These are phyloP conservation scores for Cephalotes varians DNA, from an alignment of 2,888 invertebrate species.

Conservation along the genomic window DNA sequence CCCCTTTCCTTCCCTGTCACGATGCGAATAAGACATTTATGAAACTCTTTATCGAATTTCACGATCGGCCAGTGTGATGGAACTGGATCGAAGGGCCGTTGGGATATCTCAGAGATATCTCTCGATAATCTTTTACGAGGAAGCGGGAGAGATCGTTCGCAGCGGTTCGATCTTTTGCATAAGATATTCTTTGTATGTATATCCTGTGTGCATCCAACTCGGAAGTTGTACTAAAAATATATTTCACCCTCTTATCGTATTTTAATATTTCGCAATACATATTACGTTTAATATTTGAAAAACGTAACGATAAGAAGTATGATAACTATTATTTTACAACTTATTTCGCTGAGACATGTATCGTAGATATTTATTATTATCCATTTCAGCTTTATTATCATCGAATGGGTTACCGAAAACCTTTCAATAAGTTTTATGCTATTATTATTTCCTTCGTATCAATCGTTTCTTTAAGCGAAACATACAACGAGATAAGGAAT, in stretches of 20 bases:
- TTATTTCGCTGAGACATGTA: background rate
- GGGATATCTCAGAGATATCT: conserved; percentile 20
- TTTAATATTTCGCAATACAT: background rate
- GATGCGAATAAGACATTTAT: conserved; percentile 38
- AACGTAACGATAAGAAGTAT: background rate
- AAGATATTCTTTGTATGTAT: conserved; percentile 28
- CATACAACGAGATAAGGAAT: background rate
- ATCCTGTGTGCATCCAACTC: background rate
- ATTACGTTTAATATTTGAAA: background rate
- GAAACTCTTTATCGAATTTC: conserved; percentile 41
- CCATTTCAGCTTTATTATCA: background rate
- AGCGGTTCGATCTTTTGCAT: conserved; percentile 26
- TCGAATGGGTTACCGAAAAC: background rate
- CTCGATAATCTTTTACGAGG: conserved; percentile 20
- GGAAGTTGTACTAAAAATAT: background rate
- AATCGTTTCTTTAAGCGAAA: background rate
- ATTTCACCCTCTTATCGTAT: background rate
- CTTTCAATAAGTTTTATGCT: background rate
- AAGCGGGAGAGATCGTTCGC: background rate
- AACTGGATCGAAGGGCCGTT: conserved; percentile 34
- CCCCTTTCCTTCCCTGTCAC: conserved; percentile 12
- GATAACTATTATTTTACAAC: background rate
- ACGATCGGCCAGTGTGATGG: conserved; percentile 21
- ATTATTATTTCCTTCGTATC: background rate
- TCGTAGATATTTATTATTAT: background rate